Conservation (phyloP, 2,113 vertebrate genomes). For the Podilymbus podiceps region DNA sequence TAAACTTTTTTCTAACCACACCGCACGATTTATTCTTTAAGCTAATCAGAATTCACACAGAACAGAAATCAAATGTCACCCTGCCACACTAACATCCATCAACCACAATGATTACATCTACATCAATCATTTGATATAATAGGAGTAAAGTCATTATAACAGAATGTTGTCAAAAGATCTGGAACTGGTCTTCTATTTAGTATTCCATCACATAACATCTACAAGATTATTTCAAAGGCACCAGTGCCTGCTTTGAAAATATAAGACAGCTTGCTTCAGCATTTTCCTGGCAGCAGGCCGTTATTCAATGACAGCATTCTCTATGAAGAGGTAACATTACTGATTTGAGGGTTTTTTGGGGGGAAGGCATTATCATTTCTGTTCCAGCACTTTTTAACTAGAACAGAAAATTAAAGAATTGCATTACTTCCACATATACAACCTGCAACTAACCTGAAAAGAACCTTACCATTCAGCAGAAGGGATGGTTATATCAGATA, state of each 20-base stretch:
- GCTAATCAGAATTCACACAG: conserved; percentile 47
- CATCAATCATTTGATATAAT: conserved; percentile 59
- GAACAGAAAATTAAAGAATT: not conserved
- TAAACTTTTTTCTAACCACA: not conserved
- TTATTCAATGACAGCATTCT: not conserved
- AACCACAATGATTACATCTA: conserved; percentile 44
- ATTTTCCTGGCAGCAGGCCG: not conserved
- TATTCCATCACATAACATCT: conserved; percentile 21
- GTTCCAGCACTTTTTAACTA: not conserved
- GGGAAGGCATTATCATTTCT: not conserved
- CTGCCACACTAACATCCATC: conserved; percentile 32
- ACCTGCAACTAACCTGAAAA: not conserved
- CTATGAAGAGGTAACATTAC: not conserved
- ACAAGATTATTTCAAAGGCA: conserved; percentile 58
- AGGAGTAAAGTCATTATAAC: conserved; percentile 40
- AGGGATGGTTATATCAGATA: not conserved
- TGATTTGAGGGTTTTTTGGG: not conserved
- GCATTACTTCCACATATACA: not conserved
- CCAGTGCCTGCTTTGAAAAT: conserved; percentile 35
- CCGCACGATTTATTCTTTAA: not conserved
- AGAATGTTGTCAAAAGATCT: conserved; percentile 46
- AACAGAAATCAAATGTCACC: conserved; percentile 49
- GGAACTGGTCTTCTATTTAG: conserved; percentile 46
- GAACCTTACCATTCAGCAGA: not conserved
- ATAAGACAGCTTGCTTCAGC: conserved; percentile 47